Base-by-base conservation (phyloP, 1,140 invertebrate genomes). In the Stegodyphus dumicola region DNA sequence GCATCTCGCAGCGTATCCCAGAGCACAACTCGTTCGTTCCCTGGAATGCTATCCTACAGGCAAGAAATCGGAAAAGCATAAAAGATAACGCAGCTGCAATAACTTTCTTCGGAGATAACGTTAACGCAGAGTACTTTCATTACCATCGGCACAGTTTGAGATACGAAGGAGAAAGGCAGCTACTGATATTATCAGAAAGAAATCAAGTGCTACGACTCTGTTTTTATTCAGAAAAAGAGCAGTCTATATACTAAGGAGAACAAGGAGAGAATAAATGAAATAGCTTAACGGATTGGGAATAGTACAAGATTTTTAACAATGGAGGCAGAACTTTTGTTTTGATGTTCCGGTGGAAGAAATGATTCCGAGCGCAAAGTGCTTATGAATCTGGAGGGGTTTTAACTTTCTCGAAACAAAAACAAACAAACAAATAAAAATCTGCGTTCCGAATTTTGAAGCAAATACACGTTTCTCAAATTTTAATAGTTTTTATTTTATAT, bases 31-130 rank as follows among this genome's bases (percentile, higher is more conserved):
- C 56, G 56, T 60, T 60, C 15, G 4, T 60, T 33, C 56, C 56
- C 56, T 60, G 56, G 15, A 60, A 60, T 15, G 56, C 15, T 60
- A 11, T 60, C 15, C 15, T 11, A 1, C 56, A 18, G 13, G 17
- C 18, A 48, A 33, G 69, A 71, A 71, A 71, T 71, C 69, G 69
- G 69, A 71, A 71, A 71, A 48, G 18, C 69, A 71, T 71, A 71
- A 71, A 71, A 71, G 69, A 71, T 71, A 71, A 71, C 69, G 48
- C 33, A 18, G 6, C 48, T 49, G 33, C 48, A 71, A 18, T 10
- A 71, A 48, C 9, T 10, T 49, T 71, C 33, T 49, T 33, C 69
- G 17, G 7, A 71, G 69, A 71, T 71, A 71, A 71, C 13, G 69
- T 49, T 71, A 71, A 71, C 69, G 17, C 69, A 10, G 6, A 51